Base-by-base conservation (phyloP, 2,113 vertebrate genomes). In the Calidris pugnax region DNA sequence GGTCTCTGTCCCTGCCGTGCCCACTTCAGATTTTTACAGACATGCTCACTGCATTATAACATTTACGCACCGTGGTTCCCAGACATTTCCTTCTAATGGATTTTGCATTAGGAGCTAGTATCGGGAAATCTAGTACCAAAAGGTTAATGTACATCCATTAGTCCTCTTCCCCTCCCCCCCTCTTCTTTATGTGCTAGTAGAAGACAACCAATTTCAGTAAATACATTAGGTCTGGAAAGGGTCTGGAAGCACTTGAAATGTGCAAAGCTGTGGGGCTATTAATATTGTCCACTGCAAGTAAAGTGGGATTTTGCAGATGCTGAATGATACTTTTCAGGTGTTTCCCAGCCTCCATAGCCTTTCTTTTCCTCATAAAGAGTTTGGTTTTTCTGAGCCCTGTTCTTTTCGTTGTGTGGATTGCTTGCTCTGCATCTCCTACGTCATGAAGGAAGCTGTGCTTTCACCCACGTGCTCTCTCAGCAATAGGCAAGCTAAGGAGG, bases 101-200 rank as follows among this genome's bases (percentile, higher is more conserved):
- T 94, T 96, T 84, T 95, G 82, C 91, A 88, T 94, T 90, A 94
- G 94, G 55, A 94, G 94, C 79, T 87, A 10, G 73, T 95, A 95
- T 84, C 5, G 5, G 94, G 94, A 97, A 96, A 96, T 96, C 96
- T 92, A 30, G 82, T 95, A 95, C 91, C 95, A 94, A 95, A 97
- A 97, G 95, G 95, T 97, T 97, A 97, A 97, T 97, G 94, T 83
- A 20, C 74, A 85, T 77, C 94, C 93, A 96, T 97, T 97, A 97
- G 93, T 74, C 79, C 87, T 79, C 48, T 75, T 2, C 9, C 59
- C 14, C 59, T 39, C 9, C 20, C 59, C 7, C 17, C 26, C 41
- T 21, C 78, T 85, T 63, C 73, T 95, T 90, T 69, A 73, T 78
- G 83, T 90, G 76, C 80, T 96, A 41, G 67, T 83, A 91, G 88